A percentile compares a stretch with the other conserved stretches of the same genome.
These are phyloP conservation scores for Haliclona indistincta DNA, from an alignment of 37 sponge, comb jelly and placozoan genomes.

Conservation along the genomic window DNA sequence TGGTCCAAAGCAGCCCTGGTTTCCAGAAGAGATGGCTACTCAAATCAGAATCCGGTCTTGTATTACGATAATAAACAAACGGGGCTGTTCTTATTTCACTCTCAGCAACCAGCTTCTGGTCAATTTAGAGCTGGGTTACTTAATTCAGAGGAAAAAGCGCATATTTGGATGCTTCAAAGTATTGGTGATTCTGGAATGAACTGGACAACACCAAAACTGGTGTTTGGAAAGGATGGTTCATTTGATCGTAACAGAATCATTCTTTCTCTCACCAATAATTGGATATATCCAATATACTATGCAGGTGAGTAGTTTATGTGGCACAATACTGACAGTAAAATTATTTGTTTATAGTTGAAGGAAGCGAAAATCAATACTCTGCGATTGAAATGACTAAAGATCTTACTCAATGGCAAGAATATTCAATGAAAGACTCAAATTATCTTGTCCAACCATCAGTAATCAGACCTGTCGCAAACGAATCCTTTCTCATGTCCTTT, in stretches of 20 bases:
- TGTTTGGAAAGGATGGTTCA: constrained; percentile 45
- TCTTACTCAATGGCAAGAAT: constrained; percentile 27
- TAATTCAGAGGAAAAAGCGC: background rate
- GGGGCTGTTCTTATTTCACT: constrained; percentile 50
- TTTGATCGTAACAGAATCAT: constrained; percentile 75
- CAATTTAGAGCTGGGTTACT: no score
- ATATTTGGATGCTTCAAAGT: background rate
- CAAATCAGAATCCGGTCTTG: constrained; percentile 76
- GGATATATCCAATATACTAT: constrained; percentile 63
- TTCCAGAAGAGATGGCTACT: constrained; percentile 57
- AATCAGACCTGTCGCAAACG: constrained; percentile 31
- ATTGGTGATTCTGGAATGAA: constrained; percentile 25
- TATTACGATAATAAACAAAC: constrained; percentile 19
- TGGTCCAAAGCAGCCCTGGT: constrained; percentile 45
- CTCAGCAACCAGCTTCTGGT: constrained; percentile 59
- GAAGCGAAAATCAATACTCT: constrained; percentile 21
- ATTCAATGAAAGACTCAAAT: constrained; percentile 22
- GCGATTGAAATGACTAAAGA: constrained; percentile 33
- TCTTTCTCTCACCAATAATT: constrained; percentile 21
- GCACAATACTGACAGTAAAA: background rate
- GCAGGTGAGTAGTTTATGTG: constrained; percentile 33
- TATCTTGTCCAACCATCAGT: constrained; percentile 67
- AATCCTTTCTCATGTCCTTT: constrained; percentile 26
- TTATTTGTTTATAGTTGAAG: constrained; percentile 6
- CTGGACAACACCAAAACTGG: constrained; percentile 38